phyloP scores from a whole-genome alignment of 1,140 invertebrate genomes.

The Ruditapes philippinarum region DNA sequence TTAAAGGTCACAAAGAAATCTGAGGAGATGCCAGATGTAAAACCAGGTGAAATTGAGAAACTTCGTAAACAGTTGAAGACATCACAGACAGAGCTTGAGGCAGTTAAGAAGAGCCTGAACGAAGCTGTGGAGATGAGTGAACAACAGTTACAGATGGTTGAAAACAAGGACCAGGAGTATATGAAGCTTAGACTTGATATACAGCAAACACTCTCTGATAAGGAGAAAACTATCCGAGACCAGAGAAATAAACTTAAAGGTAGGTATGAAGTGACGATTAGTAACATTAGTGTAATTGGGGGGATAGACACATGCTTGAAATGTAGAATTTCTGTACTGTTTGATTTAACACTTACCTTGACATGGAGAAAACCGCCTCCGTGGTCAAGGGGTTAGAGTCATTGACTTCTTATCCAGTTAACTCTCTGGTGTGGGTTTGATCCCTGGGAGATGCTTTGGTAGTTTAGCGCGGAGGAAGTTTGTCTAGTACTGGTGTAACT shows the following conservation, averaged over 20 bases:
- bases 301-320: no score
- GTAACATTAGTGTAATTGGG: background rate
- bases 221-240: conserved; percentile 70
- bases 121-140: conserved; percentile 76
- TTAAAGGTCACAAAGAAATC: background rate
- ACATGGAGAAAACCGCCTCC: no score
- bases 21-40: background rate
- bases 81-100: conserved; percentile 43
- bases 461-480: no score
- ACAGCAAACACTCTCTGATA: conserved; percentile 69
- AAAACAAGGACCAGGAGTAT: conserved; percentile 74
- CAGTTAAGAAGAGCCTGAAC: conserved; percentile 69
- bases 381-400: no score
- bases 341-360: no score
- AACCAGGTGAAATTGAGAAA: conserved; percentile 11
- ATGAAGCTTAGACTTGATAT: conserved; percentile 73
- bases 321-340: no score
- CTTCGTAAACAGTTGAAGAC: conserved; percentile 38
- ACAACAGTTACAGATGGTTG: conserved; percentile 69
- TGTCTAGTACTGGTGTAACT: no score
- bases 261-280: no score
- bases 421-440: no score
- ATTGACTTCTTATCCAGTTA: no score
- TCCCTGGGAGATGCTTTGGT: no score
- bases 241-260: conserved; percentile 68